These are phyloP conservation scores for Hestina assimilis DNA, from an alignment of 1,140 invertebrate species.

Conservation along the genomic window DNA sequence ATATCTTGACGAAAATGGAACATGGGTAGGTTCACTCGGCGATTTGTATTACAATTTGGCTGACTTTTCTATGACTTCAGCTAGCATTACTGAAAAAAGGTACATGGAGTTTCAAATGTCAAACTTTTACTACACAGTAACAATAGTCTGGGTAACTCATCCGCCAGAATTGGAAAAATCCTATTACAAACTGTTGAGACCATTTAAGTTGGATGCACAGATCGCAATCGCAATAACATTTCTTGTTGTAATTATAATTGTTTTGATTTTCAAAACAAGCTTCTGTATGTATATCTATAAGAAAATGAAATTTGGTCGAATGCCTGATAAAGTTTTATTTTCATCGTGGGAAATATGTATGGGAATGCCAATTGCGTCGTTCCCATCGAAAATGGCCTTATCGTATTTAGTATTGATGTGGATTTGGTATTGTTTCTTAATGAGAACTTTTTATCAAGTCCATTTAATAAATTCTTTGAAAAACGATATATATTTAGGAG, in stretches of 20 bases:
- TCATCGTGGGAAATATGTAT: slow-evolving; percentile 57
- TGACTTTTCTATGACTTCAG: slow-evolving; percentile 67
- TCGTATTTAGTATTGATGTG: slow-evolving; percentile 41
- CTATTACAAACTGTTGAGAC: slow-evolving; percentile 52
- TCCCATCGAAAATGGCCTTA: slow-evolving; percentile 40
- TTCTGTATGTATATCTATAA: slow-evolving; percentile 20
- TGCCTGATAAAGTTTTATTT: slow-evolving; percentile 40
- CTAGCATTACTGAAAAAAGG: slow-evolving; percentile 45
- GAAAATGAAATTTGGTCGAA: slow-evolving; percentile 8
- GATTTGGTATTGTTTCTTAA: slow-evolving; percentile 60
- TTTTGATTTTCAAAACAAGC: slow-evolving; percentile 34
- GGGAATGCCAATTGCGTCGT: slow-evolving; percentile 44
- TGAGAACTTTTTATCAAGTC: slow-evolving; percentile 62
- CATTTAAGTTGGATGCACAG: slow-evolving; percentile 37
- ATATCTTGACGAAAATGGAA: slow-evolving; percentile 42
- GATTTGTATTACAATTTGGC: slow-evolving; percentile 51
- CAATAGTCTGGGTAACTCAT: slow-evolving; percentile 53
- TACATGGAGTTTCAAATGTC: slow-evolving; percentile 54
- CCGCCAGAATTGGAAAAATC: slow-evolving; percentile 37
- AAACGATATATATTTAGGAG: slow-evolving; percentile 40
- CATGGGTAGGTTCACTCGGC: slow-evolving; percentile 56
- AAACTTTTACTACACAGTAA: slow-evolving; percentile 35
- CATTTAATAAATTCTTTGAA: slow-evolving; percentile 55
- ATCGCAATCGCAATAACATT: slow-evolving; percentile 41
- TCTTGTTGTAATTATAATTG: slow-evolving; percentile 33